Evolutionary conservation across 2,113 vertebrate species (phyloP).

Genomic region (Phocoena phocoena): DNA sequence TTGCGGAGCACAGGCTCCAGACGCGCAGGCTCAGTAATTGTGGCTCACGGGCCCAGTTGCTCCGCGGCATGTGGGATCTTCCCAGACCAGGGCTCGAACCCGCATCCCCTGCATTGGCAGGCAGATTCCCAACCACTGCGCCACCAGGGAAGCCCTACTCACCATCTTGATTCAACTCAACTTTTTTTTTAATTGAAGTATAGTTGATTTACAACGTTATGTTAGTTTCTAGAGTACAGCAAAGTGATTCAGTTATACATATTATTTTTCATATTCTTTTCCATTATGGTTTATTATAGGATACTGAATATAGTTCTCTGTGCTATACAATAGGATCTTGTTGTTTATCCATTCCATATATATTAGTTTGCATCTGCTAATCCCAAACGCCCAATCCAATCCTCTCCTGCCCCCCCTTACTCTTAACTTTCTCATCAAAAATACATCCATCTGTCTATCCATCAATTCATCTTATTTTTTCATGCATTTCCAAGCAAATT

Average conservation of each 20-base stretch:
- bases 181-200: not conserved
- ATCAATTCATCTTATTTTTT: not conserved
- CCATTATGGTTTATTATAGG: not conserved
- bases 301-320: not conserved
- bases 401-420: not conserved
- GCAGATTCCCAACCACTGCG: too few species aligned
- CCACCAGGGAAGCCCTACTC: too few species aligned
- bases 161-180: not conserved
- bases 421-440: not conserved
- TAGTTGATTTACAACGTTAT: not conserved
- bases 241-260: not conserved
- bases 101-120: too few species aligned
- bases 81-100: too few species aligned
- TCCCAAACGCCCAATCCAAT: not conserved
- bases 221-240: not conserved
- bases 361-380: not conserved
- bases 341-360: not conserved
- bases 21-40: too few species aligned
- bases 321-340: not conserved
- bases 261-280: not conserved
- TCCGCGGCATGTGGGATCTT: too few species aligned
- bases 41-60: too few species aligned
- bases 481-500: not conserved
- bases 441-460: not conserved
- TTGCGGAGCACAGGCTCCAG: too few species aligned